Evolutionary conservation across 1,140 invertebrate genomes (phyloP), one percentile per base, ranked within the genome.

Genomic region (honey bee (Apis mellifera)): DNA sequence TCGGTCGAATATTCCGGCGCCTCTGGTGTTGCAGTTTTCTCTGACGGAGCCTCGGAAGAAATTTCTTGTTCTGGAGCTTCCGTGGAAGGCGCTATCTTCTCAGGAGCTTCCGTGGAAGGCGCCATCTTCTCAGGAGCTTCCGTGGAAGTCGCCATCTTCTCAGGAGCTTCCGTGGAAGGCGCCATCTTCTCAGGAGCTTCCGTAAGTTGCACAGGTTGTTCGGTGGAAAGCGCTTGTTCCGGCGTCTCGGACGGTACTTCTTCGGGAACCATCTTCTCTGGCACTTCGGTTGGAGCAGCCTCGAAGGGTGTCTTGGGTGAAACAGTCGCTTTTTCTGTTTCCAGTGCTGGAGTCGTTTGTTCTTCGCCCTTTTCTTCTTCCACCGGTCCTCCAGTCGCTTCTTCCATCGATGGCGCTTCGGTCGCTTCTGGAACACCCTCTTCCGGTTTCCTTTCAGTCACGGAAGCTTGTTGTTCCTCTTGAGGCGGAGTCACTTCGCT

Each of bases 381-480:
- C 0, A 12, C 59, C 8, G 12, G 76, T 55, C 78, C 72, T 8
- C 17, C 69, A 52, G 60, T 72, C 57, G 62, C 73, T 64, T 72
- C 64, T 50, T 59, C 71, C 0, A 21, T 11, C 17, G 52, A 23
- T 21, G 77, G n/a, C 15, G 50, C 70, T 12, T 82, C 80, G 21
- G 86, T n/a, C 1, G 48, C 54, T 66, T 81, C 54, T 17, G 64
- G 21, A 0, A 54, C 52, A 11, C 15, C 62, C 68, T 78, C 68
- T 23, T 88, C 70, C 13, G 79, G 78, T 55, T 64, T 70, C 13
- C 72, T 60, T 42, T 42, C 68, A 0, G 82, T 73, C 60, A 74
- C 32, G 70, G 80, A 73, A 74, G 85, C 11, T 76, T 73, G 59
- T 76, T 73, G 59, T 84, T 89, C 81, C 68, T 90, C 71, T 60